Base-by-base conservation (phyloP, 2,797 vertebrate species). In the Acrossocheilus fasciatus region DNA sequence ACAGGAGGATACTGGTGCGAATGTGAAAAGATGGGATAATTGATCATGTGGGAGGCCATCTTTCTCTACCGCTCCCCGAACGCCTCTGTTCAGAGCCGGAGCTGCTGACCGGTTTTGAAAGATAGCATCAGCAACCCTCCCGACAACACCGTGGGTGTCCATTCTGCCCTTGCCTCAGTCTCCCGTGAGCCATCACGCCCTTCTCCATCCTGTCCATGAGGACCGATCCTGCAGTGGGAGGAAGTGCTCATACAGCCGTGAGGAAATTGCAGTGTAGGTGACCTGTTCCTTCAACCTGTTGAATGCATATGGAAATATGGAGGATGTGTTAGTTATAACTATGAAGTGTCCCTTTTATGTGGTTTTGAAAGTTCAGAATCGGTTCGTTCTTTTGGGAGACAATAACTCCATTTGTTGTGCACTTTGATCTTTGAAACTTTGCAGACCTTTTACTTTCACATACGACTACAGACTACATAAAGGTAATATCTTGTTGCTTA, bases 21-120 rank as follows among this genome's bases (percentile, higher is more conserved):
- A 86, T 87, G 88, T 90, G 89, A 91, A 92, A 92, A 93, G 91
- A 91, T 79, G 88, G 80, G 92, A 93, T 94, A 94, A 94, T 94
- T 94, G 93, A 94, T 94, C 93, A 93, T 91, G 92, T 93, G 92
- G 90, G 93, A 95, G 89, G 91, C 89, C 75, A 82, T 87, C 78
- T 87, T 92, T 81, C 82, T 78, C 90, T 77, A 89, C 91, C 30
- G 82, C 91, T 92, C 90, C 91, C 87, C 73, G 79, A 84, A 86
- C 43, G 43, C 83, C 64, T 81, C 76, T 30, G 39, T 87, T 86
- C 83, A 72, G 43, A 59, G 57, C 45, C 2, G 12, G 34, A 69
- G 88, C 69, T 84, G 85, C 88, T 86, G 84, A 81, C 84, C 7
- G 30, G 69, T 30, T 86, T 86, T 86, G 78, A 86, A 64, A 74